Evolutionary conservation across 2,888 invertebrate species (phyloP), one percentile per base, ranked within the genome.

Genomic region (Sinopyrophorus schimmeli): DNA sequence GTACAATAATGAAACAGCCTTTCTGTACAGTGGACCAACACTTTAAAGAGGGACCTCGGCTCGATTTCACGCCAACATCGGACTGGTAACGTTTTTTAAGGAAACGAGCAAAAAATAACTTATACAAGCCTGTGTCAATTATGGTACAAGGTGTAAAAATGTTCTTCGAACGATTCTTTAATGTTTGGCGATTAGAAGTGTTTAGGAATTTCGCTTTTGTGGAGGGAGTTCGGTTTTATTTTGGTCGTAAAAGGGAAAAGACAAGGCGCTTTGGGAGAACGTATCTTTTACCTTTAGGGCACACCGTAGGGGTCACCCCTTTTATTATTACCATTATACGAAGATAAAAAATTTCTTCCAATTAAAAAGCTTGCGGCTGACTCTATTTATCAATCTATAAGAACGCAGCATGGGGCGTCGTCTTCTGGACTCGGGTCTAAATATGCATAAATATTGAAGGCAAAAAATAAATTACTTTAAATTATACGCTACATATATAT

Each of bases 301-400:
- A 55, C 64, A 59, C 65, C 61, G 61, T 62, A 64, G 69, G 66
- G 65, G 65, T 66, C 67, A 66, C 63, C 63, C 63, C 66, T 67
- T 70, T 70, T 69, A 70, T n/a, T n/a, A n/a, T 70, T 69, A 71
- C 65, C 69, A 70, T 71, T 71, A 72, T 70, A 71, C 68, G 66
- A 69, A 69, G 70, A 69, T 71, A 71, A 73, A 72, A 71, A 71
- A 72, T 70, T 68, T 70, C 69, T 71, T 72, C 72, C 72, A 73
- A 73, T 72, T 73, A 72, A 73, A 72, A 72, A 70, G 69, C 65
- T 62, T 64, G 70, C 71, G 69, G 71, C 69, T 67, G 70, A 68
- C 68, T 68, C 72, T 68, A 71, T 72, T 72, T 71, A 72, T 72
- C 72, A 73, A 72, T 72, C 71, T 72, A 71, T 70, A 69, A 64